Evolutionary conservation across 1,140 invertebrate genomes (phyloP), one percentile per base, ranked within the genome.

Genomic region (Idris sp.): DNA sequence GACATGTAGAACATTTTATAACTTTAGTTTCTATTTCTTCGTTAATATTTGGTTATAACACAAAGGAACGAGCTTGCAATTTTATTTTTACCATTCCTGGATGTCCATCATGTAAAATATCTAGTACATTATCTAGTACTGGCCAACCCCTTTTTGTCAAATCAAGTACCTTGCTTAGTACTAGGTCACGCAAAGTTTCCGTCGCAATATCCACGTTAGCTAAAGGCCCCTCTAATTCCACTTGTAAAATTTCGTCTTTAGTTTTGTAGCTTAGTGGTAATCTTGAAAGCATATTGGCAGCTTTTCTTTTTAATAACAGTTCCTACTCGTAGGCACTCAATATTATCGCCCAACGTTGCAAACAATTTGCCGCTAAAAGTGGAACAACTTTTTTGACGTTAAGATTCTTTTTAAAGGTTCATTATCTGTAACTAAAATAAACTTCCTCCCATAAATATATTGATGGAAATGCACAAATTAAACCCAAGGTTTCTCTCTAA

Each of bases 1-100:
- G 58, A 2, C 80, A 69, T 7, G n/a, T 6, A 4, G 5, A 7
- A 6, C 58, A 46, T 2, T 2, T 18, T 19, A 49, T 54, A n/a
- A 53, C 10, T 4, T 75, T 41, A 2, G 69, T 14, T 28, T 81
- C 79, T 9, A 90, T 88, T 3, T 88, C 83, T 10, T 73, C 22
- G 69, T 90, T 86, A 1, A 90, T 80, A 1, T 76, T 64, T 9
- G 85, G 83, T 85, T 85, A 90, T 73, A 80, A 90, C 10, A 89
- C 76, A 74, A 86, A 85, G 30, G 64, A 76, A 25, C 86, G 46
- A 7, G 88, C 89, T 6, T 88, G 15, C 4, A 76, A 51, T 77
- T 90, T 90, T 84, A 89, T 89, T 62, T 80, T 82, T 0, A 84
- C 82, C 10, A 89, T 82, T 2, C 87, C 88, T 14, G 78, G 73